Base-by-base conservation (phyloP, 2,888 invertebrate genomes). In the Synanthedon myopaeformis region DNA sequence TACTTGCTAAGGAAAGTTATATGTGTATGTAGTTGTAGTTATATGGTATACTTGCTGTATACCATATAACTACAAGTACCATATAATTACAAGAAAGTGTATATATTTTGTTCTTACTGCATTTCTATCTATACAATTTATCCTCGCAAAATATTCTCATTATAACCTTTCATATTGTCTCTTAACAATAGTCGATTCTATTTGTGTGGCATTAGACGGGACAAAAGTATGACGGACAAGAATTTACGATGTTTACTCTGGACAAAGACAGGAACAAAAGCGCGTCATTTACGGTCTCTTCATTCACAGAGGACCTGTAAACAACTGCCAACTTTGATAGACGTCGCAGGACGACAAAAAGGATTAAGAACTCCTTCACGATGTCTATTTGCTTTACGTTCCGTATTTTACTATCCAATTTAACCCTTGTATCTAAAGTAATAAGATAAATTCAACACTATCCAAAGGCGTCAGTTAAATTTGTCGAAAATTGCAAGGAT, bases 311-410 rank as follows among this genome's bases (percentile, higher is more conserved):
- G 73, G 68, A 75, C 64, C 63, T 72, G 66, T 77, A 81, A 79
- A 86, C 84, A 85, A 84, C 84, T 81, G 79, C 71, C 69, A 76
- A 78, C 72, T 74, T 80, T 82, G 85, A 85, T 86, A 82, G 70
- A 70, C 79, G 68, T 79, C 74, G 74, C 72, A 63, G 76, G 70
- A 67, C 70, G 67, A 77, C 82, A 79, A 76, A 81, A 85, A 82
- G 86, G 86, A 83, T 86, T 82, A 81, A 66, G 68, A 45, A 45
- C 12, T 66, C 57, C 63, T 53, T 58, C 55, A 45, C 45, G 13
- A 45, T 45, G 45, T 45, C 8, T 13, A 45, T 14, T 13, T 14
- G n/a, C 14, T 13, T 45, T 45, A 45, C 45, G 13, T 13, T 45
- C 13, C n/a, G 45, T 14, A 14, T 45, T 45, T 13, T 45, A 8